A percentile compares a stretch with the other conserved stretches of the same genome.
Conservation (phyloP, 2,113 vertebrate genomes). For the Odobenus rosmarus region DNA sequence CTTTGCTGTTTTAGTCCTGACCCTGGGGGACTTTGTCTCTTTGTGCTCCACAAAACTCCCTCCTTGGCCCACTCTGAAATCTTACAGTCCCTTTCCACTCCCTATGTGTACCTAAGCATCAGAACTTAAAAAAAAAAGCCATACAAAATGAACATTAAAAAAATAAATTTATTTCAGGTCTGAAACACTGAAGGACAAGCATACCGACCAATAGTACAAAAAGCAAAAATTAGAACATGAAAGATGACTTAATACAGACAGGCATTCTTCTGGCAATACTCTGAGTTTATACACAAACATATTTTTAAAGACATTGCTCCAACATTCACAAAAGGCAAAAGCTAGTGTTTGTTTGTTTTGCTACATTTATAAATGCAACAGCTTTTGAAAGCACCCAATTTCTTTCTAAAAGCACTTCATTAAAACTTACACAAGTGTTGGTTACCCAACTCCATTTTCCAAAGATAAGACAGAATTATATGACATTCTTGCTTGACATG, state of each 20-base stretch:
- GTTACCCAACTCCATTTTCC: background rate
- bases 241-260: slow-evolving; percentile 5
- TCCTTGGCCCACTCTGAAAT: background rate
- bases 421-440: background rate
- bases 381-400: background rate
- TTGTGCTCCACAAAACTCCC: background rate
- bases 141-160: slow-evolving; percentile 65
- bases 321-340: slow-evolving; percentile 29
- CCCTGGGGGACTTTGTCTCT: background rate
- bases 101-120: background rate
- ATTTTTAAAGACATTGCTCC: slow-evolving; percentile 14
- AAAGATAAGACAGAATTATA: background rate
- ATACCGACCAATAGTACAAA: slow-evolving; percentile 53
- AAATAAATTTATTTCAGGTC: slow-evolving; percentile 79
- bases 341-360: background rate
- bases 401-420: slow-evolving; percentile 2
- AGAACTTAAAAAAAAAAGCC: background rate
- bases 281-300: slow-evolving; percentile 1
- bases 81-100: background rate
- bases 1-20: background rate
- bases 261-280: background rate
- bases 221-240: slow-evolving; percentile 22
- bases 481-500: background rate
- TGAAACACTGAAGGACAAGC: slow-evolving; percentile 61
- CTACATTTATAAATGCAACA: background rate